These are phyloP conservation scores for Unio delphinus DNA, from an alignment of 2,888 invertebrate species.

Conservation along the genomic window DNA sequence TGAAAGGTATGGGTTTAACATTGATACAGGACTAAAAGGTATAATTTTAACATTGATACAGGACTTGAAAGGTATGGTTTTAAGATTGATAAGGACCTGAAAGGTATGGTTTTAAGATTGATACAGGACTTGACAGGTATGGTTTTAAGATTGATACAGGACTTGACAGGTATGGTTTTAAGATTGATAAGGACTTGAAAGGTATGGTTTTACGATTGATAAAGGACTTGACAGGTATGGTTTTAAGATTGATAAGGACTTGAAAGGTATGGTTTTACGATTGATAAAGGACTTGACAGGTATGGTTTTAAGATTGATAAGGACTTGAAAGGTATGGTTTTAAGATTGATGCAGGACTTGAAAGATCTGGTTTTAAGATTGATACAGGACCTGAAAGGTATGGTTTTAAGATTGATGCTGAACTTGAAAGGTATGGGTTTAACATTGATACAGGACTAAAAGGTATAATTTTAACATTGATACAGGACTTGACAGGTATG, in stretches of 20 bases:
- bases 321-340: too few species aligned
- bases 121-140: slow-evolving; percentile 75
- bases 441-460: too few species aligned
- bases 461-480: slow-evolving; percentile 80
- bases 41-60: slow-evolving; percentile 82
- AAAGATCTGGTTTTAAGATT: too few species aligned
- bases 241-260: too few species aligned
- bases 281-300: too few species aligned
- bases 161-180: too few species aligned
- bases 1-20: slow-evolving; percentile 74
- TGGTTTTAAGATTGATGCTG: slow-evolving; percentile 88
- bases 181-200: too few species aligned
- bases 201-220: slow-evolving; percentile 80
- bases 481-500: slow-evolving; percentile 73
- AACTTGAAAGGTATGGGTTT: slow-evolving; percentile 25
- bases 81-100: slow-evolving; percentile 83
- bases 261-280: too few species aligned
- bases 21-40: slow-evolving; percentile 79
- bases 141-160: slow-evolving; percentile 82
- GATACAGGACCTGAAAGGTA: too few species aligned
- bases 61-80: slow-evolving; percentile 70
- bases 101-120: slow-evolving; percentile 79
- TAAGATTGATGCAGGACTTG: too few species aligned
- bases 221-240: slow-evolving; percentile 75
- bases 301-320: too few species aligned